Evolutionary conservation across 2,888 invertebrate genomes (phyloP), one percentile per base, ranked within the genome.

Genomic region (Catocala nupta): DNA sequence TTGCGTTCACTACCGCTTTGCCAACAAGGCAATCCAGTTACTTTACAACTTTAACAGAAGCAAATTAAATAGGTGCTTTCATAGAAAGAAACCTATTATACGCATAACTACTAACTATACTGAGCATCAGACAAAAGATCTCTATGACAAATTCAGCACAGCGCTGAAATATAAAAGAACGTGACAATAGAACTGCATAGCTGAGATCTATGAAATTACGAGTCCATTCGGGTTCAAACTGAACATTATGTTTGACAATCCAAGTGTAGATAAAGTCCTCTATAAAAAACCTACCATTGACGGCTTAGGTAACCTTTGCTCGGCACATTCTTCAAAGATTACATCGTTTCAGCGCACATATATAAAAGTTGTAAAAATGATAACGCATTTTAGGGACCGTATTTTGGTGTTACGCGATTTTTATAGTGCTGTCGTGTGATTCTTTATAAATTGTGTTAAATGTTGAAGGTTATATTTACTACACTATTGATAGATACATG

Each of bases 351-450:
- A 80, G 70, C 76, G 83, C 75, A 72, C 80, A 70, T 71, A 71
- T 71, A 82, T 80, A 81, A 81, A 80, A 73, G 81, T 79, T 77
- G 73, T 78, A 80, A 80, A 81, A 82, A 80, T 77, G 82, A 83
- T 84, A 82, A 80, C 76, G 74, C 67, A 59, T 65, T 66, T 61
- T 65, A n/a, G 59, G 67, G 58, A 5, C 16, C 50, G 59, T 81
- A 83, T 82, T 78, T 55, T 59, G 49, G 52, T 50, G 62, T 45
- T 64, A 54, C 12, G 39, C 66, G 68, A 79, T 49, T 53, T 10
- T 55, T n/a, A 39, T 36, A 42, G 52, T 7, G 11, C 11, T 12
- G 34, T 39, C 36, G 36, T 39, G 36, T 39, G 36, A 39, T 25
- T 25, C 25, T 25, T 25, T 25, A 25, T 25, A 25, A 25, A 25